Conservation (phyloP, 2,888 invertebrate genomes). For the Tetragnatha montana region DNA sequence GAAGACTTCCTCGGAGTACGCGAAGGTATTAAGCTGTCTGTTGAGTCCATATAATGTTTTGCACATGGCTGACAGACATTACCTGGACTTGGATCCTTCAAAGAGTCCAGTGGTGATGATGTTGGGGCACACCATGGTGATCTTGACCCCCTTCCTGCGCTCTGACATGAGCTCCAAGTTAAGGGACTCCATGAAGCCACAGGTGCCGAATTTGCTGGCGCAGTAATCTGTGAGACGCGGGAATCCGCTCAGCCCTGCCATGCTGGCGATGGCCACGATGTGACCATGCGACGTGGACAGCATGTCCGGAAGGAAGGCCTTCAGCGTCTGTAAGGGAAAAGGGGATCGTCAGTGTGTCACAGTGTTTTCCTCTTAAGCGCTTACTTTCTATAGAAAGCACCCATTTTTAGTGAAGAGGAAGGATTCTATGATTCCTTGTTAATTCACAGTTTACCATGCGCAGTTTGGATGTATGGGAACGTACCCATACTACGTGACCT, state of each 20-base stretch:
- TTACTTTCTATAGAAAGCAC: too few relatives aligned
- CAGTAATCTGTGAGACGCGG: constrained; percentile 93
- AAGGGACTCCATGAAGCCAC: constrained; percentile 94
- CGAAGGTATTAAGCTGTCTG: too few relatives aligned
- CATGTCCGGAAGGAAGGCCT: constrained; percentile 95
- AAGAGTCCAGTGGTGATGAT: constrained; percentile 99
- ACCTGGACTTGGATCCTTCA: constrained; percentile 80
- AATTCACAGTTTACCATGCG: too few relatives aligned
- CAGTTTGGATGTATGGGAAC: too few relatives aligned
- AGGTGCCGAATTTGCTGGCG: constrained; percentile 93
- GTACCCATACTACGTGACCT: too few relatives aligned
- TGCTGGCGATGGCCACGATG: constrained; percentile 93
- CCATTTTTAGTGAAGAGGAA: too few relatives aligned
- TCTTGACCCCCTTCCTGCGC: constrained; percentile 82
- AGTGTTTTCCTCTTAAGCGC: too few relatives aligned
- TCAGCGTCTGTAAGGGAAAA: constrained; percentile 84
- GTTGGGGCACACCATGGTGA: constrained; percentile 94
- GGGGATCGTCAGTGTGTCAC: not conserved
- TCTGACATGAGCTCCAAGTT: constrained; percentile 81
- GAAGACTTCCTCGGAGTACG: too few relatives aligned
- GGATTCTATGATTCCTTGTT: too few relatives aligned
- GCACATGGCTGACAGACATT: not conserved
- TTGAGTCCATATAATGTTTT: too few relatives aligned
- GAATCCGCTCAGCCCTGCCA: constrained; percentile 87
- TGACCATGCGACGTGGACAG: constrained; percentile 90